Evolutionary conservation across 2,888 invertebrate species (phyloP), one percentile per base, ranked within the genome.

Genomic region (Scaptomyza polygonia): DNA sequence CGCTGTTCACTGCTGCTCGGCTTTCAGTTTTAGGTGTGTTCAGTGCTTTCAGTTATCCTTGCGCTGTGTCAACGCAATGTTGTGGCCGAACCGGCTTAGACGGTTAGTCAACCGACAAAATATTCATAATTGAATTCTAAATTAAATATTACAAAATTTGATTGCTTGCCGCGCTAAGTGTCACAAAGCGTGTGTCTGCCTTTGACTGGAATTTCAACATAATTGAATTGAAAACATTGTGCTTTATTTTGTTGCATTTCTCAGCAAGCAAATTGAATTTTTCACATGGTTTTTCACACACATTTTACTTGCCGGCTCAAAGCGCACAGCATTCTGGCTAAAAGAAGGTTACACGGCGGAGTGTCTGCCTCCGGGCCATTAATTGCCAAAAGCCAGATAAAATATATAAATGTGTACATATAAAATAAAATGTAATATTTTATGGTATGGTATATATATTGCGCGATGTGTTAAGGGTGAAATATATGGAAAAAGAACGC

Each of bases 51-150:
- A 83, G 83, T 84, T 83, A 88, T 86, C 84, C 87, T 83, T 86
- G 88, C 59, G 84, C 81, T 66, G 77, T 84, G 84, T 75, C 72
- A 77, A 83, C 70, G 88, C 68, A 79, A 83, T 86, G 83, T 83
- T 83, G 83, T 88, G 73, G 69, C 53, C 67, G 14, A 21, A 9
- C 12, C 18, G 32, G 48, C 48, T 14, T 48, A 54, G 66, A 62
- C 77, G 85, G 82, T 80, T 85, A 79, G 86, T 86, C 63, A 53
- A 40, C 49, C 62, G 29, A 49, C n/a, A n/a, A n/a, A n/a, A n/a
- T n/a, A n/a, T n/a, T n/a, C n/a, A n/a, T n/a, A n/a, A n/a, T n/a
- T n/a, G n/a, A n/a, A n/a, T n/a, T n/a, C n/a, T n/a, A n/a, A n/a
- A n/a, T n/a, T n/a, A 48, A 32, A 52, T 44, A 36, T 1, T 4